Evolutionary conservation across 2,113 vertebrate genomes (phyloP), one percentile per base, ranked within the genome.

Genomic region (Forbesichthys papilliferus): DNA sequence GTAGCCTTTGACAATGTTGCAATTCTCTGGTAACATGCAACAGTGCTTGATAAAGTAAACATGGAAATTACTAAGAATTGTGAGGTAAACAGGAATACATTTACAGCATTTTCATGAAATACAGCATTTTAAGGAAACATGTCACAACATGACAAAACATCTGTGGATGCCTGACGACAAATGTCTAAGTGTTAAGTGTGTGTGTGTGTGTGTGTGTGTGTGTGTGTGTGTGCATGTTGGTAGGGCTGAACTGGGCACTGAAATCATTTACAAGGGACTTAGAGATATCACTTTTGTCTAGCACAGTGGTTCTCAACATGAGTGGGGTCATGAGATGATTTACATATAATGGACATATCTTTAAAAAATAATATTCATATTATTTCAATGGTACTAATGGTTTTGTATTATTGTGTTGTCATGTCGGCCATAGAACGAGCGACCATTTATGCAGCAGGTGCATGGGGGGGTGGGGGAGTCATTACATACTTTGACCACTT

Each of bases 181-280:
- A 11, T 73, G 59, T 68, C 54, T 60, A 42, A n/a, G 3, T 33
- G 60, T 48, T 2, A 27, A 1, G 42, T 62, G 61, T 48, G 42
- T 62, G 42, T 62, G 61, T 62, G 61, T 62, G 14, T 62, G 61
- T 62, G 61, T 62, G 42, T 62, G 61, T 62, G 61, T 62, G 46
- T 12, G 33, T 48, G 48, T 16, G 36, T 10, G 60, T 9, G 42
- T 10, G 61, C 20, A 16, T 51, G 18, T 51, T 64, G 47, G 16
- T 2, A 12, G 14, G 48, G 64, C 51, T 71, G 72, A 33, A 66
- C 12, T 27, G 16, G 36, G 52, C 68, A 75, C 48, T 67, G 55
- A 20, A 58, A 18, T 71, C 53, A 76, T 74, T 72, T 75, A 81
- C 72, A 79, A 57, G 27, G 5, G 58, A 60, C 13, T 27, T 70